Evolutionary conservation across 2,888 invertebrate genomes (phyloP).

Genomic region (Amiota communis): DNA sequence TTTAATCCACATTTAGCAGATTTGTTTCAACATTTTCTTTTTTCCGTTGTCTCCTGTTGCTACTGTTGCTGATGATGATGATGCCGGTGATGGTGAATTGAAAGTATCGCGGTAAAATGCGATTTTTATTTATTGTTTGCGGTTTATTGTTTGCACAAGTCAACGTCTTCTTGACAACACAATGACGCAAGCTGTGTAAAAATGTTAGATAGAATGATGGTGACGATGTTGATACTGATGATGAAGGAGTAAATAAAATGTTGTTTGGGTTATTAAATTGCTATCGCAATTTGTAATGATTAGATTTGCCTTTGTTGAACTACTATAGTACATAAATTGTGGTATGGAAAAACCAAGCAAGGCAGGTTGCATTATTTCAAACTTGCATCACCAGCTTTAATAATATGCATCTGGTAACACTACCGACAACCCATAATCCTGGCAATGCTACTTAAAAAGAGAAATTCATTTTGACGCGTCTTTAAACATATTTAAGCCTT

Average conservation of each 20-base stretch:
- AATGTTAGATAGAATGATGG: background rate
- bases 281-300: constrained; percentile 65
- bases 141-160: constrained; percentile 20
- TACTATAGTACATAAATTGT: too few species aligned
- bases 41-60: constrained; percentile 36
- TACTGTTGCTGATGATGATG: background rate
- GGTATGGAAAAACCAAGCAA: too few species aligned
- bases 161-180: background rate
- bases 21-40: constrained; percentile 51
- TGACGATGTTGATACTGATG: background rate
- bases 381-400: too few species aligned
- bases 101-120: constrained; percentile 47
- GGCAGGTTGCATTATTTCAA: too few species aligned
- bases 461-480: too few species aligned
- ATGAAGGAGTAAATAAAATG: too few species aligned
- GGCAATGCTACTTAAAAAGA: too few species aligned
- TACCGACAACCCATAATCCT: too few species aligned
- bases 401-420: too few species aligned
- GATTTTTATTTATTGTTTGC: constrained; percentile 59
- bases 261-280: constrained; percentile 55
- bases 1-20: constrained; percentile 64
- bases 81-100: background rate
- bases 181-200: background rate
- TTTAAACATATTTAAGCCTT: too few species aligned
- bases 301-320: constrained; percentile 43